A percentile compares a stretch with the other conserved stretches of the same genome.
Evolutionary conservation across 1,140 invertebrate genomes (phyloP).

Genomic region (Drosophila pandora): DNA sequence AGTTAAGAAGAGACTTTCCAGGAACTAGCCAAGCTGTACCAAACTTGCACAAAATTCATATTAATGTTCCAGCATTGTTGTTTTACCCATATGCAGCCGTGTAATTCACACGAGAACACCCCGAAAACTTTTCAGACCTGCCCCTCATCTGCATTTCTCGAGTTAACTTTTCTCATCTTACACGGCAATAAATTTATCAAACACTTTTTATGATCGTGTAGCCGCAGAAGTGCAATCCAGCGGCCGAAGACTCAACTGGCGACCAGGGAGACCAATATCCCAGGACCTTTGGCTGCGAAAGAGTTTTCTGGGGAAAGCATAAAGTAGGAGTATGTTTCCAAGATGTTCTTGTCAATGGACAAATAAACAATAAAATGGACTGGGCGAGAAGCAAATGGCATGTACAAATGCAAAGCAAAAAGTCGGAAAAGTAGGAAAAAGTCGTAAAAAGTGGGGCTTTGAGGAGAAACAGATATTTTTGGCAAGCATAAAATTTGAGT

Average conservation of each 20-base stretch:
- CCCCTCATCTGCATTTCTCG: slow-evolving; percentile 15
- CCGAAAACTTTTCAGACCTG: slow-evolving; percentile 22
- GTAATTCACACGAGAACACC: slow-evolving; percentile 14
- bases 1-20: too few relatives aligned
- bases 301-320: slow-evolving; percentile 15
- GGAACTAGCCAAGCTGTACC: too few relatives aligned
- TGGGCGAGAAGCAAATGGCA: slow-evolving; percentile 37
- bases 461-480: slow-evolving; percentile 13
- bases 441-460: slow-evolving; percentile 59
- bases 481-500: slow-evolving; percentile 54
- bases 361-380: slow-evolving; percentile 48
- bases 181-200: slow-evolving; percentile 33
- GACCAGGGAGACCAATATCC: slow-evolving; percentile 37
- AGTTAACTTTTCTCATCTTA: background rate
- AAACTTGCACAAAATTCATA: too few relatives aligned
- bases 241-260: slow-evolving; percentile 42
- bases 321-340: slow-evolving; percentile 34
- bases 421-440: slow-evolving; percentile 16
- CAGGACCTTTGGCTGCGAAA: slow-evolving; percentile 14
- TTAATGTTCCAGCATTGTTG: background rate
- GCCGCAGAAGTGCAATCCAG: slow-evolving; percentile 58
- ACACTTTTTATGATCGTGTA: slow-evolving; percentile 66
- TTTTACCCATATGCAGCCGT: background rate
- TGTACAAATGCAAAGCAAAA: slow-evolving; percentile 28
- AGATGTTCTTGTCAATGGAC: slow-evolving; percentile 42